Conservation (phyloP, 2,888 invertebrate species). For the Andrena praecox region DNA sequence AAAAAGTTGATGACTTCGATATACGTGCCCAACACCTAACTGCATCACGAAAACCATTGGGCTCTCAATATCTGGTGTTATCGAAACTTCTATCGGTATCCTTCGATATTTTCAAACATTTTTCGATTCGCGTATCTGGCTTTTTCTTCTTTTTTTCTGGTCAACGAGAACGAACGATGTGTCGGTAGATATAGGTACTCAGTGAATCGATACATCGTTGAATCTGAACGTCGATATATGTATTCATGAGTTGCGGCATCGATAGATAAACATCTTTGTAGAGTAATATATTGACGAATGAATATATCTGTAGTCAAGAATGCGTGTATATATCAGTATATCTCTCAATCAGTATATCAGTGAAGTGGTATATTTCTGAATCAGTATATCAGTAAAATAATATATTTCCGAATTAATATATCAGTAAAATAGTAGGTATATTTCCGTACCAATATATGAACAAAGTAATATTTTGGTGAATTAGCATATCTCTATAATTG, state of each 20-base stretch:
- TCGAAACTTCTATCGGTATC: neutral
- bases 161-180: neutral
- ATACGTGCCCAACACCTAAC: too few relatives aligned
- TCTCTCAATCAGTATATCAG: neutral
- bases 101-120: neutral
- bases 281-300: neutral
- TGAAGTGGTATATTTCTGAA: neutral
- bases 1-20: too few relatives aligned
- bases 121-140: neutral
- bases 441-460: neutral
- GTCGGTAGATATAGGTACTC: neutral
- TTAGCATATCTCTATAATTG: neutral
- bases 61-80: neutral
- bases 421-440: neutral
- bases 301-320: neutral
- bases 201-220: slow-evolving; percentile 1
- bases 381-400: neutral
- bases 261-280: neutral
- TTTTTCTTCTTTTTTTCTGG: neutral
- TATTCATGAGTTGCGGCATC: neutral
- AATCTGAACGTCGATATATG: neutral
- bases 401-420: neutral
- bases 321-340: neutral
- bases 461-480: neutral
- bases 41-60: neutral